Percentiles rank a stretch among this genome's conserved stretches.
Evolutionary conservation across 2,888 invertebrate genomes (phyloP).

Genomic region (Mythimna lalbum): DNA sequence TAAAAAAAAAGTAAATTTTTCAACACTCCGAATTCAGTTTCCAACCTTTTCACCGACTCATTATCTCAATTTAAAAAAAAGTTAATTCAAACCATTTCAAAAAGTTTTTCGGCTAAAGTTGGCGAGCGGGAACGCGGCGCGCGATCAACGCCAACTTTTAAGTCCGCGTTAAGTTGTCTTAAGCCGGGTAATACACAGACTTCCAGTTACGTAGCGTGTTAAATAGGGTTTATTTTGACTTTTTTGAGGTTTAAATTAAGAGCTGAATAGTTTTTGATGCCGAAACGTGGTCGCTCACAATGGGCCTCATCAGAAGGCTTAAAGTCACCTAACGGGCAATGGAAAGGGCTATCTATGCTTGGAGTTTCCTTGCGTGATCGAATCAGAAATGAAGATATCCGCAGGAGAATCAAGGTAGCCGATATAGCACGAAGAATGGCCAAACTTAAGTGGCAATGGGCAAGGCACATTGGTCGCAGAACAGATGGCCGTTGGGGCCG

Average conservation of each 20-base stretch:
- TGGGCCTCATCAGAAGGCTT: too few relatives aligned
- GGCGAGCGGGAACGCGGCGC: background rate
- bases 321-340: too few relatives aligned
- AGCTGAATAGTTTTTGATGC: background rate
- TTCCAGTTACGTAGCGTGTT: slow-evolving; percentile 40
- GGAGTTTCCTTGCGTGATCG: too few relatives aligned
- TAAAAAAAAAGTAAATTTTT: background rate
- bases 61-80: slow-evolving; percentile 60
- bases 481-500: too few relatives aligned
- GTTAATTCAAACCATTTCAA: slow-evolving; percentile 48
- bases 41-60: slow-evolving; percentile 25
- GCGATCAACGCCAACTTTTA: slow-evolving; percentile 60
- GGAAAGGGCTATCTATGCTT: too few relatives aligned
- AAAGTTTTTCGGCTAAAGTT: slow-evolving; percentile 53
- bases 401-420: too few relatives aligned
- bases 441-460: too few relatives aligned
- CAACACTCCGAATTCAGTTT: background rate
- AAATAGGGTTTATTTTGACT: slow-evolving; percentile 36
- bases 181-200: slow-evolving; percentile 57
- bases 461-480: too few relatives aligned
- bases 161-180: slow-evolving; percentile 62
- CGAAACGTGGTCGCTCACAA: too few relatives aligned
- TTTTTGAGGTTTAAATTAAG: background rate
- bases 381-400: too few relatives aligned
- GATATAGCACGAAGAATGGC: too few relatives aligned